Evolutionary conservation across 2,888 invertebrate species (phyloP), one percentile per base, ranked within the genome.

Genomic region (Didymodactylos carnosus): DNA sequence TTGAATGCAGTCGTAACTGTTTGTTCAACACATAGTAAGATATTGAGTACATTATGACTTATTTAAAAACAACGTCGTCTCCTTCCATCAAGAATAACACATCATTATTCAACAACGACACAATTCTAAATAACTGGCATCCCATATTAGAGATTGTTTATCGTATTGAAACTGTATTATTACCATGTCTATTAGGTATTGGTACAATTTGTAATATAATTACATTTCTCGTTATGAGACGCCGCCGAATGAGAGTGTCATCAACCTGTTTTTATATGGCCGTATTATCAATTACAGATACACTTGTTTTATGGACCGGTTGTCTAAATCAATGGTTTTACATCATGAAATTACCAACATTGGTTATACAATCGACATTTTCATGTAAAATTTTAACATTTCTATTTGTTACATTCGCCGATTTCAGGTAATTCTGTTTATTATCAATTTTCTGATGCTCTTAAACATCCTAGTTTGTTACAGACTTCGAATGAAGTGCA

Each of bases 211-310:
- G 79, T 39, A 80, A 80, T 74, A 62, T 78, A 23, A 72, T 79
- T 29, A 79, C 78, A 43, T 77, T 80, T 49, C 23, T 78, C 10
- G 79, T 80, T 1, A 79, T 79, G 78, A 49, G 78, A 10, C 75
- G 78, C 13, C 77, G 76, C 69, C 73, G 76, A 16, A 79, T 79
- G 78, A 75, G 76, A 7, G 75, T 75, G 69, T 76, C 78, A 13
- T 78, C 79, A 29, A 80, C 79, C 2, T 79, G 78, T 70, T 78
- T 79, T 70, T 79, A 79, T 75, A 79, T 80, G 78, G 77, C 78
- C 11, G 75, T 76, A 16, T 69, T 80, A 23, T 78, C 80, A 1
- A 71, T 79, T 1, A 77, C 77, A 14, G 80, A 80, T 73, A 78
- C 78, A n/a, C 41, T 77, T 11, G 78, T 79, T 16, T 69, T 80